Evolutionary conservation across 2,888 invertebrate genomes (phyloP), one percentile per base, ranked within the genome.

Genomic region (Theodoxus fluviatilis): DNA sequence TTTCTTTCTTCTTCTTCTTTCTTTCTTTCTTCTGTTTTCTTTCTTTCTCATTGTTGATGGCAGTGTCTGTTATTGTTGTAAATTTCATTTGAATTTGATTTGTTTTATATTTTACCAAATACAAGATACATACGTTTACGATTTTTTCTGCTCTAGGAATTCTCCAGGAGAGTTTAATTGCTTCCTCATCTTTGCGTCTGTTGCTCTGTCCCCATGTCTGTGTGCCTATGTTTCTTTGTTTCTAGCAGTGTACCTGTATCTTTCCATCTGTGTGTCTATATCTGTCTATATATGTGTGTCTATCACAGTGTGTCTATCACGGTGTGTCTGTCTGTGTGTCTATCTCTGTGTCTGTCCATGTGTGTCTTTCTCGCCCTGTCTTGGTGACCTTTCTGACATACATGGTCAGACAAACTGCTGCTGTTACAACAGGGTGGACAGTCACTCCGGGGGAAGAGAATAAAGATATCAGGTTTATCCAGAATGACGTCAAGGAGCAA

Each of bases 41-140:
- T 33, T 18, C 37, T 35, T 28, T 22, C 28, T 4, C 31, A 3
- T 22, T 7, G 22, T 22, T 55, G 33, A 33, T 31, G 66, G n/a
- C 33, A 40, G 70, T 37, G 64, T 49, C 33, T 35, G 65, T 40
- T n/a, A n/a, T n/a, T n/a, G n/a, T n/a, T n/a, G n/a, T n/a, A n/a
- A n/a, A n/a, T n/a, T n/a, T n/a, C n/a, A n/a, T n/a, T n/a, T n/a
- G n/a, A n/a, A n/a, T n/a, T n/a, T n/a, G n/a, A n/a, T n/a, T n/a
- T n/a, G n/a, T n/a, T 55, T 55, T 55, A 12, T 22, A 18, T 55
- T 55, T 55, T 22, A 55, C 22, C 55, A 9, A 7, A 7, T 22
- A 12, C 7, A 18, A 7, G 18, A 22, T 55, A 18, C 9, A 61
- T 61, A 25, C 33, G 4, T 61, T 33, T 33, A 25, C 25, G 12